These are phyloP conservation scores for Upupa epops DNA, from an alignment of 2,113 vertebrate species.

Conservation along the genomic window DNA sequence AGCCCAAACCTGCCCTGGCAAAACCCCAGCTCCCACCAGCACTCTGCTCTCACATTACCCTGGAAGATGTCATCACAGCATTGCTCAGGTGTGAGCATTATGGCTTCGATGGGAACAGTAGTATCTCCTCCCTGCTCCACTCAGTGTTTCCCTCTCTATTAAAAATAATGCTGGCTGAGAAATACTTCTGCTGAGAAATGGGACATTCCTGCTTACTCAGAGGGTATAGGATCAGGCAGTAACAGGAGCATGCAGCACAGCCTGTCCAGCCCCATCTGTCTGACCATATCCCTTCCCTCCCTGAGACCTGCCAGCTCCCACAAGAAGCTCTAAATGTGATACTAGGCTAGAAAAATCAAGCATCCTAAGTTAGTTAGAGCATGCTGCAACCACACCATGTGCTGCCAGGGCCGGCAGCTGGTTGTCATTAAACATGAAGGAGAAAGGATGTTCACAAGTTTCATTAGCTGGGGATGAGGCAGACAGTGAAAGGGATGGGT, in stretches of 20 bases:
- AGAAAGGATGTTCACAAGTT: neutral
- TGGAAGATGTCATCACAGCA: neutral
- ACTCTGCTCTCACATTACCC: neutral
- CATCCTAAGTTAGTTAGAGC: neutral
- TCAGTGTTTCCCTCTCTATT: neutral
- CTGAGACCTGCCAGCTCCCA: neutral
- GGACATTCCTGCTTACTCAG: neutral
- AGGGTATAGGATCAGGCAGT: neutral
- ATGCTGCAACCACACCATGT: accelerated
- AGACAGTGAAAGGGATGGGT: neutral
- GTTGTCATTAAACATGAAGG: neutral
- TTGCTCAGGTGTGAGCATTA: neutral
- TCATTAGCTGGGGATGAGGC: neutral
- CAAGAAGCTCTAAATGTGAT: neutral
- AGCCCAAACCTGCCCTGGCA: neutral
- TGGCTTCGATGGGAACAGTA: neutral
- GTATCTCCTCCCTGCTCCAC: neutral
- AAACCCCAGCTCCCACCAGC: neutral
- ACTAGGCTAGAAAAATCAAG: neutral
- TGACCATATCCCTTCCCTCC: neutral
- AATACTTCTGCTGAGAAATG: neutral
- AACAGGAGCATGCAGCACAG: neutral
- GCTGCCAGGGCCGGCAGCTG: neutral
- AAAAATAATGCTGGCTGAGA: neutral
- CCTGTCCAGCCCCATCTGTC: neutral